A percentile compares a stretch with the other conserved stretches of the same genome.
Conservation (phyloP, 2,888 invertebrate genomes). For the Peribatodes rhomboidaria region DNA sequence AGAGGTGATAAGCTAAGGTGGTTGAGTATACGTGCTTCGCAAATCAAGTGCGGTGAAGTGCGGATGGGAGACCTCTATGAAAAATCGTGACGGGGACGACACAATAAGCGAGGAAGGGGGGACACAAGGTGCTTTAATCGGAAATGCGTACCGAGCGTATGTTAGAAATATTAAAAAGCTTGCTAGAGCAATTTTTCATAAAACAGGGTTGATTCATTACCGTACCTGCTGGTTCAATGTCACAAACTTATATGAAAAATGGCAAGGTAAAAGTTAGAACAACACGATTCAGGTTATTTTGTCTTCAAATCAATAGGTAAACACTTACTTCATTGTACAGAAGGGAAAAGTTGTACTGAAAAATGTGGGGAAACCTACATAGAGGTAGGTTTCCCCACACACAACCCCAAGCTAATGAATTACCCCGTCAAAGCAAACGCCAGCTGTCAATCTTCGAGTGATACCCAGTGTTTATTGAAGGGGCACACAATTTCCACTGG, state of each 20-base stretch:
- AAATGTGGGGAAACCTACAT: constrained; percentile 31
- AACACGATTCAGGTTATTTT: constrained; percentile 21
- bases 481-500: constrained; percentile 44
- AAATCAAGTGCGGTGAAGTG: constrained; percentile 85
- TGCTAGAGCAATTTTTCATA: constrained; percentile 12
- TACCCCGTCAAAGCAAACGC: constrained; percentile 76
- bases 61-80: constrained; percentile 81
- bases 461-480: constrained; percentile 61
- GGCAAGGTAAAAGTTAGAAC: constrained; percentile 47
- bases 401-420: constrained; percentile 69
- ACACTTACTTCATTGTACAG: too few species aligned
- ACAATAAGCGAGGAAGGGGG: constrained; percentile 76
- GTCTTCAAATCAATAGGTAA: background rate
- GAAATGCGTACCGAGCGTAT: constrained; percentile 64
- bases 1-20: constrained; percentile 51
- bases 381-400: constrained; percentile 51
- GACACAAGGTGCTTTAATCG: constrained; percentile 79
- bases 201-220: constrained; percentile 33
- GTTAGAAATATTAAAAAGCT: constrained; percentile 46
- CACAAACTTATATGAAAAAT: constrained; percentile 48
- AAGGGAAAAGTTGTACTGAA: constrained; percentile 31
- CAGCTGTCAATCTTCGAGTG: constrained; percentile 76
- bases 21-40: constrained; percentile 76
- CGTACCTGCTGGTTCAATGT: constrained; percentile 49
- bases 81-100: constrained; percentile 83